A percentile compares a stretch with the other conserved stretches of the same genome.
Conservation (phyloP, 2,888 invertebrate species). For the Baccha elongata region DNA sequence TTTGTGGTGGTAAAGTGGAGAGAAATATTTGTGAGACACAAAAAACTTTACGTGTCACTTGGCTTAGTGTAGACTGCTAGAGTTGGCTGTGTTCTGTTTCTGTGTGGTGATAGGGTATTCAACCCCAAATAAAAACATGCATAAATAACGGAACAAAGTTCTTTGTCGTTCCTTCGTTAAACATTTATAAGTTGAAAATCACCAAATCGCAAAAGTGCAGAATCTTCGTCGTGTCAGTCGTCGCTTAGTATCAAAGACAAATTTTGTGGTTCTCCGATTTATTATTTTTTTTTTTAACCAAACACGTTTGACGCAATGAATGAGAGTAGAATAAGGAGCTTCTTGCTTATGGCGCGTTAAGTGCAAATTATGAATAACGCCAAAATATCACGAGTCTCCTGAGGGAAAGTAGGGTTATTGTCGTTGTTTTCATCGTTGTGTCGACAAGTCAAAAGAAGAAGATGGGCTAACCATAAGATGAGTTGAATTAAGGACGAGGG, state of each 20-base stretch:
- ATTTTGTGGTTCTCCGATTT: slow-evolving; percentile 13
- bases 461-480: not conserved
- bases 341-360: slow-evolving; percentile 32
- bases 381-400: slow-evolving; percentile 62
- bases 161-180: slow-evolving; percentile 38
- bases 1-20: not conserved
- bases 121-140: slow-evolving; percentile 51
- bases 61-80: slow-evolving; percentile 46
- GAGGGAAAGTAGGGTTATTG: slow-evolving; percentile 38
- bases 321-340: slow-evolving; percentile 20
- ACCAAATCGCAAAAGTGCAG: slow-evolving; percentile 21
- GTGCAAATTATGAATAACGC: slow-evolving; percentile 52
- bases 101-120: slow-evolving; percentile 65
- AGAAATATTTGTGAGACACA: slow-evolving; percentile 53
- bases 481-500: not conserved
- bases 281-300: not conserved
- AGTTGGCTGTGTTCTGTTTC: slow-evolving; percentile 12
- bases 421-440: not conserved
- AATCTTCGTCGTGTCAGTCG: slow-evolving; percentile 1
- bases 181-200: slow-evolving; percentile 43
- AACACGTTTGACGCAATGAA: slow-evolving; percentile 28
- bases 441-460: not conserved
- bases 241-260: not conserved
- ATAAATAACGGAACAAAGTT: slow-evolving; percentile 59
- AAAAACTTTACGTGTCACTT: slow-evolving; percentile 70